These are phyloP conservation scores for Nymphalis urticae DNA, from an alignment of 2,888 invertebrate species.

Conservation along the genomic window DNA sequence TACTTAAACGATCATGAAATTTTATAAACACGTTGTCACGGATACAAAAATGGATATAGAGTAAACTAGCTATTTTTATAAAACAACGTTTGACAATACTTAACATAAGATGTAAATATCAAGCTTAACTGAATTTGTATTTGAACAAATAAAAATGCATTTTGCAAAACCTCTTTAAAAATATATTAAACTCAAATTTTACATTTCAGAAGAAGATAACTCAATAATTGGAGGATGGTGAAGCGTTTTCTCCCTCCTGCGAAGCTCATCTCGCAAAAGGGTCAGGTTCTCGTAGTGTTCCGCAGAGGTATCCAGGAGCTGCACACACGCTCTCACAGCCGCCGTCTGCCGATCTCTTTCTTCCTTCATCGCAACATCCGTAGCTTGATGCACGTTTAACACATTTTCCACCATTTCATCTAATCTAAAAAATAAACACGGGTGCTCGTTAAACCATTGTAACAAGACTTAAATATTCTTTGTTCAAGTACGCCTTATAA, in stretches of 20 bases:
- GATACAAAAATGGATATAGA: too few species aligned
- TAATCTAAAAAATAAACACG: slow-evolving; percentile 47
- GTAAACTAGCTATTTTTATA: too few species aligned
- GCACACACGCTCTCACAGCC: slow-evolving; percentile 58
- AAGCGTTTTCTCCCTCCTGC: slow-evolving; percentile 45
- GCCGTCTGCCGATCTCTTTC: slow-evolving; percentile 60
- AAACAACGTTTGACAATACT: too few species aligned
- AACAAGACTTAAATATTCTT: neutral
- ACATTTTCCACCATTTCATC: slow-evolving; percentile 71
- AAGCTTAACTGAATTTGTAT: too few species aligned
- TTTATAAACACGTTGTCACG: too few species aligned
- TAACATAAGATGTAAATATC: too few species aligned
- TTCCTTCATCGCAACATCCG: slow-evolving; percentile 59
- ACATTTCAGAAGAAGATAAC: slow-evolving; percentile 46
- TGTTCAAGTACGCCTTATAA: too few species aligned
- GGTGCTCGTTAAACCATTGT: neutral
- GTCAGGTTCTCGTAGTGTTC: slow-evolving; percentile 71
- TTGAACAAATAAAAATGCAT: neutral
- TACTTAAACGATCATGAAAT: too few species aligned
- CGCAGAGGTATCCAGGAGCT: slow-evolving; percentile 63
- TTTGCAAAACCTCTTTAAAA: neutral
- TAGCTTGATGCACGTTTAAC: slow-evolving; percentile 57
- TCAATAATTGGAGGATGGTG: slow-evolving; percentile 64
- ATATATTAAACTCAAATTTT: neutral
- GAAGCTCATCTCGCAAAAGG: slow-evolving; percentile 63